Conservation (phyloP, 2,888 invertebrate species). For the Trachelus tabidus region DNA sequence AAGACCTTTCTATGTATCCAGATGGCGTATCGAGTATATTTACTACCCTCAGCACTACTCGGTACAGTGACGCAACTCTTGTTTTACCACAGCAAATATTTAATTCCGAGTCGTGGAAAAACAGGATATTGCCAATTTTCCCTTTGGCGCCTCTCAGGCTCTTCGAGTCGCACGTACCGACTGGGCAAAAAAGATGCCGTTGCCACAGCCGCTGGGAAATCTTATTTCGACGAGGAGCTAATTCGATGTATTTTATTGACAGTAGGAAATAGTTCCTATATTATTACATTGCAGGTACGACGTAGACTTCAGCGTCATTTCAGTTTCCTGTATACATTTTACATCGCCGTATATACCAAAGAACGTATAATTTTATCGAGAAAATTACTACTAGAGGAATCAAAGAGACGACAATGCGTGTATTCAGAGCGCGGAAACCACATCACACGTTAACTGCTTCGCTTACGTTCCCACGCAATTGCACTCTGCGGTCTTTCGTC, state of each 20-base stretch:
- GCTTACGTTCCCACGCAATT: neutral
- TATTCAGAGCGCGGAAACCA: neutral
- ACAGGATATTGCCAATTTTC: slow-evolving; percentile 29
- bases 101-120: slow-evolving; percentile 52
- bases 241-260: slow-evolving; percentile 34
- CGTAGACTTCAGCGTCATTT: no score
- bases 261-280: neutral
- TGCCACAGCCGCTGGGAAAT: slow-evolving; percentile 54
- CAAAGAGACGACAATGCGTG: neutral
- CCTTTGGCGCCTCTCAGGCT: neutral
- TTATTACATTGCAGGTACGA: no score
- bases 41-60: no score
- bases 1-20: no score
- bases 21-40: no score
- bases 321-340: no score
- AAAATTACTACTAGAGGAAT: no score
- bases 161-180: slow-evolving; percentile 1
- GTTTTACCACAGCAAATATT: slow-evolving; percentile 53
- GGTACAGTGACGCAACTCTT: slow-evolving; percentile 26
- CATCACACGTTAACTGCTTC: neutral
- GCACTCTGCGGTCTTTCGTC: neutral
- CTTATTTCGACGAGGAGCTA: slow-evolving; percentile 53
- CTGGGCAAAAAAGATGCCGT: slow-evolving; percentile 22
- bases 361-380: no score
- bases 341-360: no score